Conservation (phyloP, 2,113 vertebrate species). For the Furnarius figulus region DNA sequence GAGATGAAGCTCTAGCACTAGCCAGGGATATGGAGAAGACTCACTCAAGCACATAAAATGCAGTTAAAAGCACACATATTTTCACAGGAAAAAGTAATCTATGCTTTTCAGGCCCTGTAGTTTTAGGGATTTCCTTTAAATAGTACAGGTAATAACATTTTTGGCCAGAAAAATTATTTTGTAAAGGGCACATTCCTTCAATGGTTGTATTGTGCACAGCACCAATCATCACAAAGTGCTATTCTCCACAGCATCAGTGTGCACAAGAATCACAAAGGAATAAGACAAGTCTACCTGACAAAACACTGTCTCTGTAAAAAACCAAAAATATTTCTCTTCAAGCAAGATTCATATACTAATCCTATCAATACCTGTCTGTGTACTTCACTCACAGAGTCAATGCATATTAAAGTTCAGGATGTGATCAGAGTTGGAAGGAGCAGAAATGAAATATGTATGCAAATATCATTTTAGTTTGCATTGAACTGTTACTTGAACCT, state of each 20-base stretch:
- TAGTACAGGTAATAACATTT: background rate
- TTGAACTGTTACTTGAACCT: constrained; percentile 1
- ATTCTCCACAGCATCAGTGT: background rate
- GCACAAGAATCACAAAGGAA: background rate
- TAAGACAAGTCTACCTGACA: background rate
- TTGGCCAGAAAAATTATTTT: background rate
- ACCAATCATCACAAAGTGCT: background rate
- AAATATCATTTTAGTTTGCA: constrained; percentile 7
- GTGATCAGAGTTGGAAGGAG: background rate
- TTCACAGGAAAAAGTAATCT: background rate
- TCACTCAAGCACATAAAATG: background rate
- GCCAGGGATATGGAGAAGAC: background rate
- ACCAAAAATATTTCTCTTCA: background rate
- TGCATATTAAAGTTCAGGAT: background rate
- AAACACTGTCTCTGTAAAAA: background rate
- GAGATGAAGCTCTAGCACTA: background rate
- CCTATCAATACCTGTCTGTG: background rate
- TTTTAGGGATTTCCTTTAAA: background rate
- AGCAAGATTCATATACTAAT: background rate
- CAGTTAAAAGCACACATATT: background rate
- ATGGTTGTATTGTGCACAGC: background rate
- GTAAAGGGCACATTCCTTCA: background rate
- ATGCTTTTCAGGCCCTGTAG: background rate
- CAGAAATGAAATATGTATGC: background rate
- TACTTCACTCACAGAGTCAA: background rate